Percentiles rank a stretch among this genome's conserved stretches.
Conservation (phyloP, 2,888 invertebrate genomes). For the Augochlorella aurata region DNA sequence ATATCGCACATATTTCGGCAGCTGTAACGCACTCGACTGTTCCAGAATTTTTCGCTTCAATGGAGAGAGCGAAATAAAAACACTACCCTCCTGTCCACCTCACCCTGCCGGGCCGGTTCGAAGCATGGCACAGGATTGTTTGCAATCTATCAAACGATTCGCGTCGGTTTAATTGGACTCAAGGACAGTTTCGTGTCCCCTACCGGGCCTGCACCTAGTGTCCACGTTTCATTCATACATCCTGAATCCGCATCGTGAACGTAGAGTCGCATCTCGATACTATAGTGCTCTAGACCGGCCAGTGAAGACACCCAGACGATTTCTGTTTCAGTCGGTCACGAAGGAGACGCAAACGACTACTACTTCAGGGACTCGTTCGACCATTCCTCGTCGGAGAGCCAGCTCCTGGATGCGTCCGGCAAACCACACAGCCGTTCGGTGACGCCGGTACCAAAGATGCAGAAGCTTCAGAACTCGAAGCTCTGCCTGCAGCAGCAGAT, state of each 20-base stretch:
- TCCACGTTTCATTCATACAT: neutral
- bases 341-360: conserved; percentile 84
- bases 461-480: conserved; percentile 76
- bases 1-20: neutral
- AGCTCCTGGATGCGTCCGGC: conserved; percentile 83
- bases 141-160: conserved; percentile 5
- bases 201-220: neutral
- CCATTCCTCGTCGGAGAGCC: conserved; percentile 91
- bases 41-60: neutral
- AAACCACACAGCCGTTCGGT: conserved; percentile 77
- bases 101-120: too few relatives aligned
- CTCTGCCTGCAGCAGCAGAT: conserved; percentile 65
- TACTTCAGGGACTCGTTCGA: conserved; percentile 90
- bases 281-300: neutral
- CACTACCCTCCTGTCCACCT: too few relatives aligned
- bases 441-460: conserved; percentile 80
- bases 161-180: neutral
- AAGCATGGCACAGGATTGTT: neutral
- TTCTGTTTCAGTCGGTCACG: conserved; percentile 78
- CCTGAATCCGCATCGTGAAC: neutral
- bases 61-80: neutral
- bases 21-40: neutral
- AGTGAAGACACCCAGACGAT: conserved; percentile 11
- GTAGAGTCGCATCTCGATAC: neutral
- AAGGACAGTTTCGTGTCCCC: neutral